Evolutionary conservation across 2,888 invertebrate genomes (phyloP).

Genomic region (Pomacea canaliculata): DNA sequence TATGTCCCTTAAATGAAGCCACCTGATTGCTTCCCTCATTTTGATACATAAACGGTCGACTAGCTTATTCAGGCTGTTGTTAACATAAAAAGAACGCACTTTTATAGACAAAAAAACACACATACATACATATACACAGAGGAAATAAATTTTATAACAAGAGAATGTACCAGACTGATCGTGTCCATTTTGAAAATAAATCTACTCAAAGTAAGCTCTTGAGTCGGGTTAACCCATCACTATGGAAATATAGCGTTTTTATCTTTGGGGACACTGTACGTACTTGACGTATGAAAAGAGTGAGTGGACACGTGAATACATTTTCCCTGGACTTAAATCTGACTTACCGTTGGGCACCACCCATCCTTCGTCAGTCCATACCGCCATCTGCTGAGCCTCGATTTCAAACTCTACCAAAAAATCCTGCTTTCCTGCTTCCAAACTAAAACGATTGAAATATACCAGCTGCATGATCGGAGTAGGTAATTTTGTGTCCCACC

Average conservation of each 20-base stretch:
- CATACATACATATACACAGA: background rate
- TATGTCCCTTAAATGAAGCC: no score
- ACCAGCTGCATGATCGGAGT: constrained; percentile 46
- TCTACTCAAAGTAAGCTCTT: background rate
- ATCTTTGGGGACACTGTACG: no score
- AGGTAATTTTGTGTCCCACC: constrained; percentile 38
- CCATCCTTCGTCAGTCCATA: constrained; percentile 55
- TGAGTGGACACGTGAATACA: no score
- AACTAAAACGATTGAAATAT: constrained; percentile 37
- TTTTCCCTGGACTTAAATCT: no score
- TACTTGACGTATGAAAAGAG: no score
- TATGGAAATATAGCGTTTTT: no score
- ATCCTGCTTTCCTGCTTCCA: constrained; percentile 20
- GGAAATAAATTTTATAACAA: background rate
- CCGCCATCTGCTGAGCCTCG: constrained; percentile 43
- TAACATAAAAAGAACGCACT: background rate
- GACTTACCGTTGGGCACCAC: constrained; percentile 45
- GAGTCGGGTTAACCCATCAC: no score
- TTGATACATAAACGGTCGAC: background rate
- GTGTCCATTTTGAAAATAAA: background rate
- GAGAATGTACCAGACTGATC: background rate
- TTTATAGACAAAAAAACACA: background rate
- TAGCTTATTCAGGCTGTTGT: background rate
- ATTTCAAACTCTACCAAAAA: constrained; percentile 30
- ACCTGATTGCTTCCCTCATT: no score